Conservation (phyloP, 2,888 invertebrate genomes). For the Leptopterna dolabrata region DNA sequence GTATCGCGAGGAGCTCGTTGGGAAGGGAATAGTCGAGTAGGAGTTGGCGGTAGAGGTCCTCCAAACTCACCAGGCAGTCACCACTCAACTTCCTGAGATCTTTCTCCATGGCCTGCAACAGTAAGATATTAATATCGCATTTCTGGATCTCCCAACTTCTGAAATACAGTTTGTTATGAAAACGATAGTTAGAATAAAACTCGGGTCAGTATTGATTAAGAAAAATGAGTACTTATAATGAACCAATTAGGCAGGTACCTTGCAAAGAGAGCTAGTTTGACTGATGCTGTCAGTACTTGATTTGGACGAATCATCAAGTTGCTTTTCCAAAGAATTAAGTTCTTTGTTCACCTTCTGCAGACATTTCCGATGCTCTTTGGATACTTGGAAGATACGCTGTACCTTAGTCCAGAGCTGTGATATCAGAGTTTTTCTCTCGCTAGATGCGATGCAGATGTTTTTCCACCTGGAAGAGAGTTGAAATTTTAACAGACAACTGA, state of each 20-base stretch:
- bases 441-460: conserved; percentile 78
- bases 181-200: too few species aligned
- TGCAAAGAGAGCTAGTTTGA: conserved; percentile 33
- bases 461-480: conserved; percentile 76
- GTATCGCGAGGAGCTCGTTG: conserved; percentile 38
- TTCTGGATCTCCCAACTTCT: too few species aligned
- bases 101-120: conserved; percentile 45
- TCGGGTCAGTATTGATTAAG: too few species aligned
- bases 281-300: conserved; percentile 27
- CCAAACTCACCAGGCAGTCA: conserved; percentile 20
- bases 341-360: conserved; percentile 43
- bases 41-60: conserved; percentile 43
- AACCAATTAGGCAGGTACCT: background rate
- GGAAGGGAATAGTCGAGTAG: conserved; percentile 42
- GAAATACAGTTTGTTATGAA: too few species aligned
- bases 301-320: conserved; percentile 40
- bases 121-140: background rate
- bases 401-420: conserved; percentile 69
- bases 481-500: too few species aligned
- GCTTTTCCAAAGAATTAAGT: conserved; percentile 45
- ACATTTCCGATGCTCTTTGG: conserved; percentile 47
- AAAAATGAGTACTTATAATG: too few species aligned
- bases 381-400: conserved; percentile 45
- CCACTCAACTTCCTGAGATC: conserved; percentile 33
- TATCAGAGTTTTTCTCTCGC: conserved; percentile 78